A percentile compares a stretch with the other conserved stretches of the same genome.
Conservation (phyloP, 2,113 vertebrate genomes). For the Stomatorhinus ivindoensis region DNA sequence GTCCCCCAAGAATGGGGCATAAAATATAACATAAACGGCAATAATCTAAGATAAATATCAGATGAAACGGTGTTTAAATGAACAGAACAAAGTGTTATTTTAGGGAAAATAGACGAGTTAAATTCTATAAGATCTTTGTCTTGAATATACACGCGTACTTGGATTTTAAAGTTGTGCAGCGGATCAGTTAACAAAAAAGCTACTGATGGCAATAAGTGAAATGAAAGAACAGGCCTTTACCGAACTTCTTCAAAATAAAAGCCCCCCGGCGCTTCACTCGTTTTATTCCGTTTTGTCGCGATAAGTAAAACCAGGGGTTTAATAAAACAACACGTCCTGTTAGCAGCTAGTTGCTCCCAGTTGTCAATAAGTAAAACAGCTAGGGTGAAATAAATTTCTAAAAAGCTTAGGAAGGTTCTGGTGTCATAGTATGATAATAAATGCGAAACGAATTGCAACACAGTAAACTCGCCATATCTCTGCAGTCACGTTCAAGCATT, state of each 20-base stretch:
- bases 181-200: neutral
- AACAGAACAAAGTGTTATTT: neutral
- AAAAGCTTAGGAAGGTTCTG: neutral
- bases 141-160: neutral
- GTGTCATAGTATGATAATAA: neutral
- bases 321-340: neutral
- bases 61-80: neutral
- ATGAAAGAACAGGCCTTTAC: neutral
- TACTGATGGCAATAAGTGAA: neutral
- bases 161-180: neutral
- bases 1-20: neutral
- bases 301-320: neutral
- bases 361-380: neutral
- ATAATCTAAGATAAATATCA: neutral
- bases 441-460: neutral
- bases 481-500: neutral
- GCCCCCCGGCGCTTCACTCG: neutral
- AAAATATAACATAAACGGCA: neutral
- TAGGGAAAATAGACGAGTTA: neutral
- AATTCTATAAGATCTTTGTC: neutral
- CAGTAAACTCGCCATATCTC: neutral
- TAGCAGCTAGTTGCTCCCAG: neutral
- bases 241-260: neutral
- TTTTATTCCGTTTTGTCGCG: neutral
- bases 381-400: neutral